phyloP scores from a whole-genome alignment of 2,797 vertebrate species.

The Myotis myotis region DNA sequence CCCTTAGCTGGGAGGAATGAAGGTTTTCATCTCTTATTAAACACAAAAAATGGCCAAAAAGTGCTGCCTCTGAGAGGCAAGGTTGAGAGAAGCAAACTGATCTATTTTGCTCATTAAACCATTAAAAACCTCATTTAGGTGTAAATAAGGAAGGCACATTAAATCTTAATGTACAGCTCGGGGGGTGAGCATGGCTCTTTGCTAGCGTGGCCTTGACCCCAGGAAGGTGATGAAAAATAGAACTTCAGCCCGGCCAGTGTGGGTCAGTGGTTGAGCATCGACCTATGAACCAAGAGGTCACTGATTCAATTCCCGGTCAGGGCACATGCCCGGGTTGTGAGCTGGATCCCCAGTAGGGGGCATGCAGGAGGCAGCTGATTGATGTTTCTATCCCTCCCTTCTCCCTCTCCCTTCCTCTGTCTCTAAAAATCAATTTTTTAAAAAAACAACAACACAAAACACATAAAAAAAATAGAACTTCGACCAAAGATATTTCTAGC shows the following conservation, averaged over 20 bases:
- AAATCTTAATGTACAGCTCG: slow-evolving; percentile 78
- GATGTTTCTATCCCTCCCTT: no score
- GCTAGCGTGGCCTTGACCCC: slow-evolving; percentile 55
- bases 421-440: no score
- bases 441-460: no score
- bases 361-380: no score
- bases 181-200: slow-evolving; percentile 57
- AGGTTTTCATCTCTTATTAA: slow-evolving; percentile 82
- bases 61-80: slow-evolving; percentile 70
- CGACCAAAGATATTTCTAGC: slow-evolving; percentile 20
- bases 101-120: slow-evolving; percentile 83
- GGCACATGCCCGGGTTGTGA: no score
- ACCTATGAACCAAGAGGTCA: no score
- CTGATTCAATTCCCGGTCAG: no score
- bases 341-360: no score
- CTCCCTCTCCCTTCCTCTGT: no score
- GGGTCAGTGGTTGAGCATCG: no score
- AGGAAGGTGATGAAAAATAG: slow-evolving; percentile 75
- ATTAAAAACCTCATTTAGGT: slow-evolving; percentile 84
- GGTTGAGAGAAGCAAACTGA: slow-evolving; percentile 80
- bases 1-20: slow-evolving; percentile 67
- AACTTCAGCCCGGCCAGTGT: background rate
- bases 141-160: slow-evolving; percentile 82
- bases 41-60: slow-evolving; percentile 74
- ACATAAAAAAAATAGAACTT: slow-evolving; percentile 66